Evolutionary conservation across 1,140 invertebrate genomes (phyloP).

Genomic region (Drosophila gunungcola): DNA sequence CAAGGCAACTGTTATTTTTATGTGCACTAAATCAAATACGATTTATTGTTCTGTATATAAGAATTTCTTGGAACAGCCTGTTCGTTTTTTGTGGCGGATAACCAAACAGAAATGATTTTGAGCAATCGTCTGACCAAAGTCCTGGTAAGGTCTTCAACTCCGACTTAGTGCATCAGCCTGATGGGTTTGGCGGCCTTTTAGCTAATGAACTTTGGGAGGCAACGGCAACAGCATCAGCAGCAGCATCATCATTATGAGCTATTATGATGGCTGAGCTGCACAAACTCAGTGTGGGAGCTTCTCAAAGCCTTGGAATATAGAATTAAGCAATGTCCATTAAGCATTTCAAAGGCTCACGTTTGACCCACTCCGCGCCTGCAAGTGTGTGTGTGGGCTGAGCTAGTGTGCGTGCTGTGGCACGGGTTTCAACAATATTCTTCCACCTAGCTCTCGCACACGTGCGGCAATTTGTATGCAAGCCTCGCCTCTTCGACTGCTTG

Average conservation of each 20-base stretch:
- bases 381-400: constrained; percentile 12
- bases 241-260: constrained; percentile 67
- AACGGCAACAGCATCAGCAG: constrained; percentile 26
- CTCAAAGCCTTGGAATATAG: constrained; percentile 58
- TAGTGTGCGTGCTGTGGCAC: constrained; percentile 21
- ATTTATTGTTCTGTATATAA: no score
- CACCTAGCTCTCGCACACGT: constrained; percentile 32
- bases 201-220: constrained; percentile 69
- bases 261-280: constrained; percentile 76
- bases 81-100: no score
- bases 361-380: constrained; percentile 40
- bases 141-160: neutral
- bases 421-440: constrained; percentile 58
- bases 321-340: constrained; percentile 82
- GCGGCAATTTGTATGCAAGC: constrained; percentile 73
- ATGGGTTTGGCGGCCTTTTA: constrained; percentile 56
- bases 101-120: constrained; percentile 25
- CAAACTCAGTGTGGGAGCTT: constrained; percentile 39
- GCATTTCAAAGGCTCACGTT: constrained; percentile 76
- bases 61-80: no score
- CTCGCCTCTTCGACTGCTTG: constrained; percentile 28
- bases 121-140: neutral
- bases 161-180: constrained; percentile 5
- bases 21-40: no score
- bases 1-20: no score